Conservation (phyloP, 2,113 vertebrate species). For the Podilymbus podiceps region DNA sequence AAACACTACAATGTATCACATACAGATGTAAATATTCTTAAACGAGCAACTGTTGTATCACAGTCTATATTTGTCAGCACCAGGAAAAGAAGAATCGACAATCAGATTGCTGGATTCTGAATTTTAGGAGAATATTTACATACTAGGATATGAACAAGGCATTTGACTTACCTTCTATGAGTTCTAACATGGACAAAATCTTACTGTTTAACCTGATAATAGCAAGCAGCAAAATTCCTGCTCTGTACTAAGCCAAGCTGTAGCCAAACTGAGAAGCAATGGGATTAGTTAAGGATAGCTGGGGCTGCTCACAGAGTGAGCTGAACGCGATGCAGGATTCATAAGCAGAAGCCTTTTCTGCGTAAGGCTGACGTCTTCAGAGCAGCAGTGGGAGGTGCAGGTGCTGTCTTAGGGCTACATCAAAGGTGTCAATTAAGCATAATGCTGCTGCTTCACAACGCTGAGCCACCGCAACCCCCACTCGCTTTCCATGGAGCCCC, state of each 20-base stretch:
- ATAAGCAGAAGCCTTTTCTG: slow-evolving; percentile 80
- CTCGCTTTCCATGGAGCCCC: slow-evolving; percentile 60
- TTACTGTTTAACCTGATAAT: slow-evolving; percentile 58
- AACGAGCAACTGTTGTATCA: slow-evolving; percentile 26
- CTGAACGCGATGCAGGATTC: slow-evolving; percentile 76
- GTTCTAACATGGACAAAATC: slow-evolving; percentile 80
- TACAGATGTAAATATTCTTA: not conserved
- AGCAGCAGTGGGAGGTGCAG: slow-evolving; percentile 82
- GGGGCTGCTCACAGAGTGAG: slow-evolving; percentile 72
- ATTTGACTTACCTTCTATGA: slow-evolving; percentile 84
- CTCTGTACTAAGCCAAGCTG: slow-evolving; percentile 62
- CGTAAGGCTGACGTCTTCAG: slow-evolving; percentile 83
- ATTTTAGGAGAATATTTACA: not conserved
- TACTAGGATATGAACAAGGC: slow-evolving; percentile 23
- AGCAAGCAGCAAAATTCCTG: slow-evolving; percentile 59
- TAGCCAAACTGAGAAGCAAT: slow-evolving; percentile 58
- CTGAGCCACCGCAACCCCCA: slow-evolving; percentile 67
- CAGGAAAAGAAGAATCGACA: not conserved
- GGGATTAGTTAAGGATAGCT: slow-evolving; percentile 70
- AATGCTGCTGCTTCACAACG: slow-evolving; percentile 65
- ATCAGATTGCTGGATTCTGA: slow-evolving; percentile 5
- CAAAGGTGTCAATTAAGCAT: slow-evolving; percentile 82
- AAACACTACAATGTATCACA: not conserved
- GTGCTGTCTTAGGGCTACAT: slow-evolving; percentile 81
- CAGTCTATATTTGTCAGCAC: not conserved